Evolutionary conservation across 1,140 invertebrate species (phyloP).

Genomic region (Cydia fagiglandana): DNA sequence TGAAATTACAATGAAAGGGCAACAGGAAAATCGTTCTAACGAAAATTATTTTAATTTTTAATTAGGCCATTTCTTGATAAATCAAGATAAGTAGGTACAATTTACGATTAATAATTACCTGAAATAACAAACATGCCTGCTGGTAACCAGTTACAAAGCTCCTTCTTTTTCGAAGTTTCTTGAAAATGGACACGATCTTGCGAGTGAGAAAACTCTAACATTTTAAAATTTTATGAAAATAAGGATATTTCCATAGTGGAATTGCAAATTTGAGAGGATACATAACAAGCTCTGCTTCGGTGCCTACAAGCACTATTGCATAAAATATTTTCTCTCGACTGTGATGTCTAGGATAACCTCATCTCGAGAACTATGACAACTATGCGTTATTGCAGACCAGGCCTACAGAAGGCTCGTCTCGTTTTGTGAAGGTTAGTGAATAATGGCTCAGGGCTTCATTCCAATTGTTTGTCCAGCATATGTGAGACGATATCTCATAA

Average conservation of each 20-base stretch:
- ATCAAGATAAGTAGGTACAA: too few species aligned
- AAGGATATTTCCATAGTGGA: slow-evolving; percentile 20
- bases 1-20: too few species aligned
- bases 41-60: too few species aligned
- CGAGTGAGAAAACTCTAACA: not conserved
- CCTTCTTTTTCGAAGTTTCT: not conserved
- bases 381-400: not conserved
- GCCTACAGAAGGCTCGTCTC: too few species aligned
- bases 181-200: not conserved
- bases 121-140: not conserved
- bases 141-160: not conserved
- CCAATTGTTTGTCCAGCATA: too few species aligned
- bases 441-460: too few species aligned
- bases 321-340: not conserved
- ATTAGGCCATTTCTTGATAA: too few species aligned
- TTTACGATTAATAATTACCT: too few species aligned
- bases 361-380: not conserved
- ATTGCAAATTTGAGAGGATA: slow-evolving; percentile 23
- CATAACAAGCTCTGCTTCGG: slow-evolving; percentile 8
- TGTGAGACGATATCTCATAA: too few species aligned
- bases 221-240: not conserved
- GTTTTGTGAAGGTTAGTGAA: too few species aligned
- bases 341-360: not conserved
- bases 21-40: too few species aligned
- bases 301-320: not conserved